Evolutionary conservation across 2,888 invertebrate species (phyloP).

Genomic region (Xylocampa areola): DNA sequence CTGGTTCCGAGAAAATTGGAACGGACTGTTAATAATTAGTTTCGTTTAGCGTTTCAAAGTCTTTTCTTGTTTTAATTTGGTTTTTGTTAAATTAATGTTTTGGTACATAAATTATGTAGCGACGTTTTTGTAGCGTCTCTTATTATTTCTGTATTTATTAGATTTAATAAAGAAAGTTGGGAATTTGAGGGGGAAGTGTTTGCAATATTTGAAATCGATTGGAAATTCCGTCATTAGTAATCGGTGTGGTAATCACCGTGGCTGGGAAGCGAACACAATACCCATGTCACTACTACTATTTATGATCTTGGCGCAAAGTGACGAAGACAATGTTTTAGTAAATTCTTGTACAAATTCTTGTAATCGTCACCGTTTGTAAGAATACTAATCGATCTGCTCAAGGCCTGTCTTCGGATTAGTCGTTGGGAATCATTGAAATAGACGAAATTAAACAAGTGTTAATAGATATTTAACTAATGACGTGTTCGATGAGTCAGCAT

Average conservation of each 20-base stretch:
- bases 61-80: conserved; percentile 27
- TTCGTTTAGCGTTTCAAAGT: conserved; percentile 37
- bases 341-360: conserved; percentile 39
- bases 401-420: conserved; percentile 22
- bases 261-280: conserved; percentile 34
- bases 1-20: conserved; percentile 40
- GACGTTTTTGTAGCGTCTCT: conserved; percentile 2
- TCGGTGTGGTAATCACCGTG: conserved; percentile 36
- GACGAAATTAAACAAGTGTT: conserved; percentile 10
- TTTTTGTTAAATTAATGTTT: conserved; percentile 26
- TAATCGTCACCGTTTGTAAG: conserved; percentile 23
- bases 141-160: conserved; percentile 1
- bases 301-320: conserved; percentile 43
- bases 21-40: conserved; percentile 37
- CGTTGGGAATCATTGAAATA: conserved; percentile 7
- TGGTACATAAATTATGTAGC: background rate
- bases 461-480: background rate
- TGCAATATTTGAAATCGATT: conserved; percentile 30
- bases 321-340: conserved; percentile 40
- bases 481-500: background rate
- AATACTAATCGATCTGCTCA: conserved; percentile 45
- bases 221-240: conserved; percentile 38
- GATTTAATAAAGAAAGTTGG: background rate
- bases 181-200: background rate
- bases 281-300: conserved; percentile 46